phyloP scores from a whole-genome alignment of 2,113 vertebrate genomes.

The Leuciscus idus region DNA sequence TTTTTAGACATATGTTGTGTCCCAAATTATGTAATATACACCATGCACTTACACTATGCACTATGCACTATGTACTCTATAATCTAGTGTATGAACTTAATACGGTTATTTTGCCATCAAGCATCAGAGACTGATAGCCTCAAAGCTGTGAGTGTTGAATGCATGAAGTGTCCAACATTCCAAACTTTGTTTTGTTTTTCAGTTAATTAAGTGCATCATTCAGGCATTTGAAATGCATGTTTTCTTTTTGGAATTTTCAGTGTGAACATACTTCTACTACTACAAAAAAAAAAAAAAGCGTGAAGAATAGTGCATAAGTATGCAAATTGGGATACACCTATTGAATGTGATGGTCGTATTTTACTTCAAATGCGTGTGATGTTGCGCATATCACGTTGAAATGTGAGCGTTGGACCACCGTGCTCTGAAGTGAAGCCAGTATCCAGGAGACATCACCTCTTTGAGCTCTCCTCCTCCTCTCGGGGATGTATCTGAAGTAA shows the following conservation, averaged over 20 bases:
- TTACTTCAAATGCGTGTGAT: neutral
- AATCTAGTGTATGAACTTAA: neutral
- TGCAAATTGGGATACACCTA: neutral
- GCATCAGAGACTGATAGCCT: neutral
- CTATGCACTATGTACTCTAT: no score
- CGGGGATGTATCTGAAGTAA: slow-evolving; percentile 46
- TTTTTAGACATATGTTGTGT: no score
- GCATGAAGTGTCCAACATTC: no score
- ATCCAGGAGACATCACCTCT: slow-evolving; percentile 47
- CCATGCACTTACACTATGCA: no score
- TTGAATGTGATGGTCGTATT: neutral
- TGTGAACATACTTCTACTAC: neutral
- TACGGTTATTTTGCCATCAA: neutral
- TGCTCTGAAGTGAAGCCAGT: slow-evolving; percentile 41
- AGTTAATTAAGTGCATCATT: no score
- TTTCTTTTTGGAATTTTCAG: neutral
- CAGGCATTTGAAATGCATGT: no score
- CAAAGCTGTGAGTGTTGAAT: no score
- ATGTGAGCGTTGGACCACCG: slow-evolving; percentile 33
- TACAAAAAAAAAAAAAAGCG: neutral
- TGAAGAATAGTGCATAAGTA: neutral
- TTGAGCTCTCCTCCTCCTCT: slow-evolving; percentile 42
- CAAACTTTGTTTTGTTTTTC: no score
- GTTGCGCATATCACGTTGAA: slow-evolving; percentile 26
- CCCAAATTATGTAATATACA: no score